These are phyloP conservation scores for Atlantisia rogersi DNA, from an alignment of 2,113 vertebrate species.

Conservation along the genomic window DNA sequence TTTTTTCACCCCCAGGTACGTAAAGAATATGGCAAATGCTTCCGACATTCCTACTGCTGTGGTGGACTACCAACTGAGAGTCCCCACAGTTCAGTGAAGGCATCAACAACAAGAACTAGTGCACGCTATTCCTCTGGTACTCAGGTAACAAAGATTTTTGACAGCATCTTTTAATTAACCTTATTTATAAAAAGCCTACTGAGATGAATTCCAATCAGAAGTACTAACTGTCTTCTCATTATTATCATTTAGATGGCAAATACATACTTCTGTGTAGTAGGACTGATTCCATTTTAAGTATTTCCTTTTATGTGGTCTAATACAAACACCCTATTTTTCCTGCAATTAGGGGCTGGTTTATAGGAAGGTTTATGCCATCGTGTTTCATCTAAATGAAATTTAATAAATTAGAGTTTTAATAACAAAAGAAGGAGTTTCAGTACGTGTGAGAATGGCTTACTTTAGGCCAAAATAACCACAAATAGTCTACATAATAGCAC, in stretches of 20 bases:
- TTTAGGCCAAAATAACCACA: background rate
- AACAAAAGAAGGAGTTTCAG: background rate
- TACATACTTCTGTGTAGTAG: background rate
- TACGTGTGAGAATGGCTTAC: background rate
- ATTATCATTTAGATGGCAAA: slow-evolving; percentile 55
- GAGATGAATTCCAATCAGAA: slow-evolving; percentile 68
- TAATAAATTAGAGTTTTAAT: background rate
- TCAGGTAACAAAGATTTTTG: slow-evolving; percentile 84
- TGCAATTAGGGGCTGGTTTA: background rate
- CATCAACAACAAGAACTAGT: slow-evolving; percentile 92
- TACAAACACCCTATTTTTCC: background rate
- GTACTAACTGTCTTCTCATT: slow-evolving; percentile 71
- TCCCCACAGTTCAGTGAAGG: slow-evolving; percentile 94
- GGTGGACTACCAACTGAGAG: slow-evolving; percentile 91
- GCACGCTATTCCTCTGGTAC: slow-evolving; percentile 98
- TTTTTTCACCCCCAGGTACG: slow-evolving; percentile 80
- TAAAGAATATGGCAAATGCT: slow-evolving; percentile 97
- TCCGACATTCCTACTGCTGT: slow-evolving; percentile 96
- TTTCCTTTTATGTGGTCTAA: slow-evolving; percentile 16
- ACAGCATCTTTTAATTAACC: slow-evolving; percentile 72
- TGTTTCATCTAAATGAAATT: background rate
- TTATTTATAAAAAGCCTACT: slow-evolving; percentile 68
- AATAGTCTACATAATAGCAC: background rate
- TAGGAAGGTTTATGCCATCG: background rate
- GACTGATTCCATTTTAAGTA: slow-evolving; percentile 27